Conservation (phyloP, 2,113 vertebrate genomes). For the Poeciliopsis prolifica region DNA sequence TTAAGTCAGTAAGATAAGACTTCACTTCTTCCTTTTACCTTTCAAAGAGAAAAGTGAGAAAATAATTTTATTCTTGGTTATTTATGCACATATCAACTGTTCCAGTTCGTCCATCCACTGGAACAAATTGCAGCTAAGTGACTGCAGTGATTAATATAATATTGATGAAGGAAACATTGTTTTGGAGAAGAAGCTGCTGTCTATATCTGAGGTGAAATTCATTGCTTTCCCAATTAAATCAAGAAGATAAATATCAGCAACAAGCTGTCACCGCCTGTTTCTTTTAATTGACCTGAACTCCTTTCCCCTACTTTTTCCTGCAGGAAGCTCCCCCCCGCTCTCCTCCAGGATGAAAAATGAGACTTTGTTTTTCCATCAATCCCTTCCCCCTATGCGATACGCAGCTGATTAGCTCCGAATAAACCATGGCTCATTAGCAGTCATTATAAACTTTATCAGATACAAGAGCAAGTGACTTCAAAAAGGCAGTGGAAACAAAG, state of each 20-base stretch:
- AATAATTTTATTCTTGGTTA: no score
- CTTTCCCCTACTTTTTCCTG: neutral
- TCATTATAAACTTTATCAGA: conserved; percentile 50
- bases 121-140: no score
- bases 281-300: neutral
- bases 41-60: no score
- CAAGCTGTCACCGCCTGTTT: neutral
- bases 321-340: conserved; percentile 1
- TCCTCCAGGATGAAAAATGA: conserved; percentile 19
- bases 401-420: conserved; percentile 39
- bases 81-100: no score
- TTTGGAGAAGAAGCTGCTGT: neutral
- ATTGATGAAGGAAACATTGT: no score
- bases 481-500: conserved; percentile 38
- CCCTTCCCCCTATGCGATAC: conserved; percentile 15
- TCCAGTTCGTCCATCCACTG: no score
- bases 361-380: conserved; percentile 16
- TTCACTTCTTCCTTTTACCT: no score
- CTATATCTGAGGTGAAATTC: neutral
- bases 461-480: conserved; percentile 39
- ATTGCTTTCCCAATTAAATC: neutral
- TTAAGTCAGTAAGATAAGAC: no score
- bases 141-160: no score
- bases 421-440: conserved; percentile 49
- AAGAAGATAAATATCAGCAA: neutral